Conservation (phyloP, 2,797 vertebrate species). For the Limosa lapponica region DNA sequence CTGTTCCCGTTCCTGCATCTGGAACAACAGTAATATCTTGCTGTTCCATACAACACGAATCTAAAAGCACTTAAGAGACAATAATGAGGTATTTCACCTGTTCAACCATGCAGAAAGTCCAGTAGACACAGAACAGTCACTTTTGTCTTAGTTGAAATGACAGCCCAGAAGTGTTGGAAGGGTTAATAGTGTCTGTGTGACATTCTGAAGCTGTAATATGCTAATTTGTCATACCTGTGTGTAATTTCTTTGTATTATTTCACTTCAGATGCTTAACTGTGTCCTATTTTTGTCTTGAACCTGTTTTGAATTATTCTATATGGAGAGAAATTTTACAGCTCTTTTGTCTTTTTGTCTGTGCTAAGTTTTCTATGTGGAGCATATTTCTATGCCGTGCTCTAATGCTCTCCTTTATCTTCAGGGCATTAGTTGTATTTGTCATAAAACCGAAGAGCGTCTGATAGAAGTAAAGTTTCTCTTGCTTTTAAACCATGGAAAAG, state of each 20-base stretch:
- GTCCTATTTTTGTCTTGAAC: neutral
- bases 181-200: neutral
- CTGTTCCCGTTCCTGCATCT: neutral
- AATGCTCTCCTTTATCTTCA: neutral
- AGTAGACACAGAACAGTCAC: neutral
- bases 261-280: conserved; percentile 9
- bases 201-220: neutral
- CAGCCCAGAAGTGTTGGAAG: neutral
- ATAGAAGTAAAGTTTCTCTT: conserved; percentile 22
- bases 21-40: neutral
- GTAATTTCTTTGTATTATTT: neutral
- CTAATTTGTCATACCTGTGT: neutral
- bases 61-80: neutral
- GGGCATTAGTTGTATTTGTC: conserved; percentile 3
- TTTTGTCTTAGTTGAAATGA: neutral
- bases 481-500: neutral
- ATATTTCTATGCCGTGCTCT: neutral
- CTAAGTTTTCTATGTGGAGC: neutral
- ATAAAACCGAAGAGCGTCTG: neutral
- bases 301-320: neutral
- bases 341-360: neutral
- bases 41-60: neutral
- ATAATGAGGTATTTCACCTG: neutral
- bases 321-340: neutral
- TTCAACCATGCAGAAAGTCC: neutral